Percentiles rank a stretch among this genome's conserved stretches.
These are phyloP conservation scores for Diadumene lineata DNA, from an alignment of 92 coral and sea anemone species.

Conservation along the genomic window DNA sequence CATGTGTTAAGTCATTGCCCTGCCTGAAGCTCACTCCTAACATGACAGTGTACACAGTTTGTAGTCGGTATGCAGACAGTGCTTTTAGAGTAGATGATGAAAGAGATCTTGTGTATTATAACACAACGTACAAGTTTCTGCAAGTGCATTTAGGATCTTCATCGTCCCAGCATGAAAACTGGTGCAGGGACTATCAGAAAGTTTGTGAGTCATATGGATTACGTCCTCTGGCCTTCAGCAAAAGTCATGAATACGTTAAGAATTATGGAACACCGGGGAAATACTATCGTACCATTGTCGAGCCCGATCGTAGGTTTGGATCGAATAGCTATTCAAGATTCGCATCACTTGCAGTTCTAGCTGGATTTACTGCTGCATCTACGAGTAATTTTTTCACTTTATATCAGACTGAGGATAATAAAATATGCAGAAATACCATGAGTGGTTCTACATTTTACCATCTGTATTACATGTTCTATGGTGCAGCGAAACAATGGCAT, in stretches of 20 bases:
- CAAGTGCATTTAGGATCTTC: conserved; percentile 3
- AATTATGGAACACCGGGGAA: conserved; percentile 1
- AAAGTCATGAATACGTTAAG: background rate
- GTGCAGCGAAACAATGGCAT: background rate
- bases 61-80: conserved; percentile 42
- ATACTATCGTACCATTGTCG: conserved; percentile 20
- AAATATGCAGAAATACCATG: conserved; percentile 19
- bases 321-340: background rate
- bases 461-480: conserved; percentile 12
- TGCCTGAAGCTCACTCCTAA: conserved; percentile 25
- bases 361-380: conserved; percentile 23
- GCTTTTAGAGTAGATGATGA: conserved; percentile 42
- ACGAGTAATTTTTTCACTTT: conserved; percentile 39
- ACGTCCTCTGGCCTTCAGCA: conserved; percentile 50
- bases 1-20: conserved; percentile 38
- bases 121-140: conserved; percentile 32
- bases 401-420: background rate
- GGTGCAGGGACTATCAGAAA: conserved; percentile 60
- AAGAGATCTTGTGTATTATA: conserved; percentile 17
- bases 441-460: background rate
- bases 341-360: conserved; percentile 12
- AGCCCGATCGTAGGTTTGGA: conserved; percentile 10
- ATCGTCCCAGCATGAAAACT: conserved; percentile 43
- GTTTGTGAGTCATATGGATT: conserved; percentile 62
- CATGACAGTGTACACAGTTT: conserved; percentile 34